Conservation (phyloP, 2,797 vertebrate genomes). For the Gambusia yucatana region DNA sequence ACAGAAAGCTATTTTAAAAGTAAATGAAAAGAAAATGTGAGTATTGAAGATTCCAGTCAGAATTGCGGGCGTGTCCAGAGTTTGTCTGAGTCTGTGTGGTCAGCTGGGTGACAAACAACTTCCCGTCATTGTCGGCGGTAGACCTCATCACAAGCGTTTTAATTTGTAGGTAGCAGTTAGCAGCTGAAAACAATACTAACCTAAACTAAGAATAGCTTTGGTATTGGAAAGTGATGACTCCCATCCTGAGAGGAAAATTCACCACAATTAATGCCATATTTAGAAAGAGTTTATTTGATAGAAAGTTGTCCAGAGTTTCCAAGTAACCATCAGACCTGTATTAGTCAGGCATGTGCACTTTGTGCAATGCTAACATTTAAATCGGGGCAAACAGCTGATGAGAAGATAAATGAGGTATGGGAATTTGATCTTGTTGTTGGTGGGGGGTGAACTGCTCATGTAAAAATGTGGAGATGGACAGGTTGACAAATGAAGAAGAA, state of each 20-base stretch:
- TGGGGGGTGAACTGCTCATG: constrained; percentile 65
- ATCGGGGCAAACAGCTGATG: constrained; percentile 75
- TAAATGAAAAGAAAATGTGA: constrained; percentile 30
- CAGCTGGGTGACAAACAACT: constrained; percentile 79
- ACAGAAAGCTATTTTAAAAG: constrained; percentile 18
- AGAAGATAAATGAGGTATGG: constrained; percentile 74
- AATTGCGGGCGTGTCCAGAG: constrained; percentile 53
- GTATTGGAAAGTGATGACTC: constrained; percentile 78
- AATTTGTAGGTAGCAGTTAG: constrained; percentile 75
- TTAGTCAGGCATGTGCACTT: constrained; percentile 57
- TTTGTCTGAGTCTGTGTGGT: constrained; percentile 58
- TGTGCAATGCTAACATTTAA: constrained; percentile 65
- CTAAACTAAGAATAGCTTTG: constrained; percentile 75
- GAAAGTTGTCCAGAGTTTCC: constrained; percentile 62
- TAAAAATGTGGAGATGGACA: constrained; percentile 74
- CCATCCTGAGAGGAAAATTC: constrained; percentile 73
- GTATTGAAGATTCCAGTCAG: constrained; percentile 37
- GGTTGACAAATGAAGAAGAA: constrained; percentile 69
- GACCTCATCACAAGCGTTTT: constrained; percentile 73
- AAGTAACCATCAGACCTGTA: constrained; percentile 59
- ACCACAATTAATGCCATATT: constrained; percentile 61
- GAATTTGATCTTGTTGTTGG: constrained; percentile 83
- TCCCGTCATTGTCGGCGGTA: constrained; percentile 80
- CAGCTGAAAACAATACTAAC: constrained; percentile 78
- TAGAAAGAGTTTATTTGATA: constrained; percentile 67